Percentiles rank a stretch among this genome's conserved stretches.
These are phyloP conservation scores for Dendrocincla tyrannina DNA, from an alignment of 2,797 vertebrate species.

Conservation along the genomic window DNA sequence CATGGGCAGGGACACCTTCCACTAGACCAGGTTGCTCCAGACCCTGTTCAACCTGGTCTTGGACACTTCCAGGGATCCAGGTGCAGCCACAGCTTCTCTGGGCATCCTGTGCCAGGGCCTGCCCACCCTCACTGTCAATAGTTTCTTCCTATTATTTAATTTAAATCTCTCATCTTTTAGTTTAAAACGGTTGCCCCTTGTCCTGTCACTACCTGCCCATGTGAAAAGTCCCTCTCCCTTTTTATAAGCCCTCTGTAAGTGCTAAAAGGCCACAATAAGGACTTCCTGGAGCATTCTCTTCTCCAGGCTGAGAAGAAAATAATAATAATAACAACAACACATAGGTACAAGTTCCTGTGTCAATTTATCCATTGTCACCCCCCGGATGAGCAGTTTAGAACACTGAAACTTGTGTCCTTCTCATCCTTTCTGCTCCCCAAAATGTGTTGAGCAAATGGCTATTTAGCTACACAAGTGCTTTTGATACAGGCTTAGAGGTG, in stretches of 20 bases:
- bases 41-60: rapidly evolving
- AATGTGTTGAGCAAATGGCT: neutral
- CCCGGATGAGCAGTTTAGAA: neutral
- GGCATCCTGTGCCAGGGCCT: neutral
- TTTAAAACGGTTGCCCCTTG: neutral
- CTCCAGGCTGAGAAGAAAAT: neutral
- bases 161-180: neutral
- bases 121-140: rapidly evolving
- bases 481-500: neutral
- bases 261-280: neutral
- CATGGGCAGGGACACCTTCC: neutral
- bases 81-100: rapidly evolving
- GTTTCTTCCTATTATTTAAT: neutral
- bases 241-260: neutral
- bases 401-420: neutral
- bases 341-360: neutral
- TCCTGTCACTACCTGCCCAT: neutral
- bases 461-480: neutral
- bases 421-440: neutral
- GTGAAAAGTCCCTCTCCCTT: neutral
- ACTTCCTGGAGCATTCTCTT: neutral
- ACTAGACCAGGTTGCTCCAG: rapidly evolving
- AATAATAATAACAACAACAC: neutral
- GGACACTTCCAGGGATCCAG: neutral
- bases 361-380: rapidly evolving